Percentiles rank a stretch among this genome's conserved stretches.
phyloP scores from a whole-genome alignment of 2,797 vertebrate species.

The Gallinago stenura region DNA sequence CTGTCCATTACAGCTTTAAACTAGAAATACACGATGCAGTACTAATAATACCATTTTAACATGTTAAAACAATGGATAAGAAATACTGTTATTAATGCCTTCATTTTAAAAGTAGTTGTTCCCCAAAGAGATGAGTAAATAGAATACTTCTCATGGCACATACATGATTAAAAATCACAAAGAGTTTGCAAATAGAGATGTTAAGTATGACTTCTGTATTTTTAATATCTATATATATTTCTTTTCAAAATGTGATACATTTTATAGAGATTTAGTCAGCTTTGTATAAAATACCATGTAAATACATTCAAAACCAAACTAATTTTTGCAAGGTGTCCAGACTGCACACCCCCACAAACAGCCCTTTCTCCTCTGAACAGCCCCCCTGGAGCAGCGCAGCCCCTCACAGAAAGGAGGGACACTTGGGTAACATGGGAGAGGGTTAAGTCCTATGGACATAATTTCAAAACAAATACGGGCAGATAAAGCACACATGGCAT shows the following conservation, averaged over 20 bases:
- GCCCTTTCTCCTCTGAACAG: conserved; percentile 1
- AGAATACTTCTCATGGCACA: conserved; percentile 21
- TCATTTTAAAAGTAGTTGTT: conserved; percentile 68
- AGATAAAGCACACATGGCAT: not conserved
- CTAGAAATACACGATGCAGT: conserved; percentile 62
- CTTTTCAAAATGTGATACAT: not conserved
- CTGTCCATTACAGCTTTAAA: conserved; percentile 55
- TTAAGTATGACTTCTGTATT: conserved; percentile 10
- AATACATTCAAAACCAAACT: conserved; percentile 45
- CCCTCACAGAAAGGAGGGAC: not conserved
- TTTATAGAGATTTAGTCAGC: conserved; percentile 18
- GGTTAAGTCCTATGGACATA: not conserved
- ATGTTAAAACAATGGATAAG: conserved; percentile 51
- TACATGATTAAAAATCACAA: conserved; percentile 12
- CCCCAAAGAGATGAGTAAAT: conserved; percentile 58
- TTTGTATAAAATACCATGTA: conserved; percentile 29
- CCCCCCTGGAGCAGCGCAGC: not conserved
- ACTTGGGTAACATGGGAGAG: not conserved
- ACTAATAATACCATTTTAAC: conserved; percentile 62
- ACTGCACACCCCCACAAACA: not conserved
- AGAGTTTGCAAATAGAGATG: conserved; percentile 8
- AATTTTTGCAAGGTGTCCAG: not conserved
- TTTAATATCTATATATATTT: not conserved
- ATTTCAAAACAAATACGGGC: not conserved
- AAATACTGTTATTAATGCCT: conserved; percentile 70